Base-by-base conservation (phyloP, 2,888 invertebrate genomes). In the Aphodius sticticus region DNA sequence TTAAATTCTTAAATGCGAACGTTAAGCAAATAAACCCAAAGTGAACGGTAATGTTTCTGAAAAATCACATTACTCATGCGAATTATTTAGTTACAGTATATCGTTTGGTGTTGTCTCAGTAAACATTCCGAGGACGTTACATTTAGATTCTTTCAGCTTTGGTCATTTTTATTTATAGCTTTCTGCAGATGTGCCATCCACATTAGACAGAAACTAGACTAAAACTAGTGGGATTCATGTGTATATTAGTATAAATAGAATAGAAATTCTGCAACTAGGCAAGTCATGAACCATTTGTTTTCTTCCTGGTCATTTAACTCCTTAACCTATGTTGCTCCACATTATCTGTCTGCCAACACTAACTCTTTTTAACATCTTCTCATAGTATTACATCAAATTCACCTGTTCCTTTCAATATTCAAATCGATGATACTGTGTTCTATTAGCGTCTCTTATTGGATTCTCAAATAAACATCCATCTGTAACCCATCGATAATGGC, bases 111-210 rank as follows among this genome's bases (percentile, higher is more conserved):
- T 53, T 53, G 12, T 53, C 12, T 53, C 53, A 53, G 53, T 53
- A 53, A 53, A 53, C 12, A 53, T 12, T 53, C 9, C 7, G 53
- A 53, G 53, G 53, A 53, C 53, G 53, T 5, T 53, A 53, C 53
- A 53, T 53, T 53, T 53, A 53, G 53, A 53, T 53, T 53, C 53
- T 53, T 53, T 53, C 53, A 53, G 53, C 53, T 53, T 53, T 53
- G 53, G 53, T 53, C 53, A 53, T 53, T 70, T 16, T 70, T 70
- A 70, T 70, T 16, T 70, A 70, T 70, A 16, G 71, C 71, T 70
- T 70, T 70, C 9, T 70, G 16, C 71, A 16, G 1, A 16, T 70
- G 71, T 26, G 1, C 71, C 71, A 16, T 70, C 71, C 71, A 70
- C 71, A 14, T 53, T 53, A 53, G 53, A 53, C 53, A 5, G 53